Evolutionary conservation across 2,888 invertebrate genomes (phyloP).

Genomic region (Cactoblastis cactorum): DNA sequence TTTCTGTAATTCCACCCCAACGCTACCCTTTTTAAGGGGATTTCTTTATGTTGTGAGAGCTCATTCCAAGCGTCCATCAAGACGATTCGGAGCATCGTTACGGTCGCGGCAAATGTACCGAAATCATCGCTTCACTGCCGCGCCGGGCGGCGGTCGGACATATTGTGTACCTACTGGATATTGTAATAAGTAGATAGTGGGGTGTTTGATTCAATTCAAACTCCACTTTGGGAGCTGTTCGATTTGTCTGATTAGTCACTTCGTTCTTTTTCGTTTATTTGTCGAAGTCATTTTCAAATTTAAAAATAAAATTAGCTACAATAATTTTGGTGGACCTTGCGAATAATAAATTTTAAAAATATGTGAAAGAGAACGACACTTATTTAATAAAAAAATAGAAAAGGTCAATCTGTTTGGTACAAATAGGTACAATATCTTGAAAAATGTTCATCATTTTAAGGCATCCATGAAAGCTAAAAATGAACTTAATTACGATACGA

Average conservation of each 20-base stretch:
- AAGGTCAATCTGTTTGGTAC: no score
- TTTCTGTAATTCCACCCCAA: slow-evolving; percentile 56
- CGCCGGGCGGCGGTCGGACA: slow-evolving; percentile 53
- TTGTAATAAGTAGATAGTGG: slow-evolving; percentile 45
- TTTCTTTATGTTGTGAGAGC: slow-evolving; percentile 80
- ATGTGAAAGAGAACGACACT: no score
- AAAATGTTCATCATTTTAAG: no score
- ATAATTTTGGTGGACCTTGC: no score
- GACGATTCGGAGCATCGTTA: slow-evolving; percentile 82
- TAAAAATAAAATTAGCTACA: no score
- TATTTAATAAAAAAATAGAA: no score
- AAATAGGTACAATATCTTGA: no score
- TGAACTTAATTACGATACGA: no score
- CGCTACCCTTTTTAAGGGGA: slow-evolving; percentile 79
- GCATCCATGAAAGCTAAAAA: no score
- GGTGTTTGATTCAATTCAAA: slow-evolving; percentile 60
- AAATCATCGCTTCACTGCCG: slow-evolving; percentile 77
- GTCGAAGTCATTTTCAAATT: no score
- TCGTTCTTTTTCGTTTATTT: slow-evolving; percentile 15
- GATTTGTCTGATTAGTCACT: slow-evolving; percentile 27
- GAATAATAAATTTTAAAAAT: no score
- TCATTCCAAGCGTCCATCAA: slow-evolving; percentile 83
- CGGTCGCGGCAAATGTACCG: slow-evolving; percentile 81
- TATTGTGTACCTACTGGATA: slow-evolving; percentile 65
- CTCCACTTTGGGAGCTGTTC: slow-evolving; percentile 31